Evolutionary conservation across 2,113 vertebrate genomes (phyloP).

Genomic region (Hirundichthys speculiger): DNA sequence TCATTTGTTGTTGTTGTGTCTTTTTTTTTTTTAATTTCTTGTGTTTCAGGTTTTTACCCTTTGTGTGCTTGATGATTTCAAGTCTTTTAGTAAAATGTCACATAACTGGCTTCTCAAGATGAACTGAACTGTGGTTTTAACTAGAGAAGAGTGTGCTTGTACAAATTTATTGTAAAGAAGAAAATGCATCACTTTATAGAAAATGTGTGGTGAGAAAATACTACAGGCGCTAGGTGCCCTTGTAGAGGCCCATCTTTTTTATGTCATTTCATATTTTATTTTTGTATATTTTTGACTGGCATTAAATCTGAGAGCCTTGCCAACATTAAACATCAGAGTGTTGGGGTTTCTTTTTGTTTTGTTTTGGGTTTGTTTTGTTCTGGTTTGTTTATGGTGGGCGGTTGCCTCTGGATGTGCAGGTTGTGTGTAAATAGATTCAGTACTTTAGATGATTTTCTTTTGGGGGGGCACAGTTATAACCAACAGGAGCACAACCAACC

Average conservation of each 20-base stretch:
- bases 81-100: constrained; percentile 42
- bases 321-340: constrained; percentile 61
- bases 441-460: constrained; percentile 92
- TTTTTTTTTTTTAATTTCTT: constrained; percentile 55
- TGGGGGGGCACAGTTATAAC: constrained; percentile 77
- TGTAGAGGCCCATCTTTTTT: constrained; percentile 73
- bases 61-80: constrained; percentile 50
- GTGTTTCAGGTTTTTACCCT: too few species aligned
- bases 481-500: too few species aligned
- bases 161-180: constrained; percentile 81
- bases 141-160: constrained; percentile 85
- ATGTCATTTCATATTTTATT: too few species aligned
- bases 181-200: constrained; percentile 90
- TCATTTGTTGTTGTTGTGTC: constrained; percentile 38
- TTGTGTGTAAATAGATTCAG: too few species aligned
- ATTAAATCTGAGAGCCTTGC: too few species aligned
- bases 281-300: too few species aligned
- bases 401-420: too few species aligned
- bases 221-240: constrained; percentile 82
- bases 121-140: constrained; percentile 79
- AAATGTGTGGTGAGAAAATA: constrained; percentile 81
- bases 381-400: too few species aligned
- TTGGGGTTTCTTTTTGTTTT: constrained; percentile 68
- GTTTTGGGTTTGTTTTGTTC: too few species aligned
- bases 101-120: constrained; percentile 66